These are phyloP conservation scores for Epizoanthus stellaris DNA, from an alignment of 92 coral and sea anemone species.

Conservation along the genomic window DNA sequence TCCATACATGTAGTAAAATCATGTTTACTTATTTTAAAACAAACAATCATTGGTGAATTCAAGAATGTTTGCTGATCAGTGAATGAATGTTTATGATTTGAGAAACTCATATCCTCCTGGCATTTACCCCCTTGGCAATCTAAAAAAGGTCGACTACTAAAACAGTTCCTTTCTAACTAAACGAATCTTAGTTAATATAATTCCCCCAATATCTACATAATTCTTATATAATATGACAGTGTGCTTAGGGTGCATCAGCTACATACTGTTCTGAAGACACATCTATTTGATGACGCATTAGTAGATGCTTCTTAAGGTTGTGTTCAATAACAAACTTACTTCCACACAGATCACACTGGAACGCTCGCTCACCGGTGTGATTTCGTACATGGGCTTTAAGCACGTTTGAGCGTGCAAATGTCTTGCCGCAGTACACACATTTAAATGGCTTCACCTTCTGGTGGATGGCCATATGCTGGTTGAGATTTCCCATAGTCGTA, in stretches of 20 bases:
- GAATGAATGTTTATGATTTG: too few relatives aligned
- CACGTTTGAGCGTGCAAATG: conserved; percentile 93
- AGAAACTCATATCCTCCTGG: too few relatives aligned
- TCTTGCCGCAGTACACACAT: conserved; percentile 92
- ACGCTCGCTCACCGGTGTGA: conserved; percentile 92
- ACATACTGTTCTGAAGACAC: conserved; percentile 27
- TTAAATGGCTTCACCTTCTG: conserved; percentile 93
- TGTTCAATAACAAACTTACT: conserved; percentile 88
- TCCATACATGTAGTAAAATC: too few relatives aligned
- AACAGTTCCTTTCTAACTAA: too few relatives aligned
- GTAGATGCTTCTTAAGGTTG: conserved; percentile 84
- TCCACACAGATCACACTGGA: conserved; percentile 88
- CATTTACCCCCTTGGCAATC: too few relatives aligned
- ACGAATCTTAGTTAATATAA: too few relatives aligned
- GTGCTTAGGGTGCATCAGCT: conserved; percentile 22
- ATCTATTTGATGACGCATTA: conserved; percentile 77
- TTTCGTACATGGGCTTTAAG: conserved; percentile 93
- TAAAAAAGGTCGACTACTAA: too few relatives aligned
- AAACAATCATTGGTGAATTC: too few relatives aligned
- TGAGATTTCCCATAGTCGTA: conserved; percentile 83
- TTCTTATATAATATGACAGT: neutral
- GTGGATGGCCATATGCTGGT: conserved; percentile 91
- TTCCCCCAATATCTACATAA: neutral
- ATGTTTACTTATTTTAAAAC: too few relatives aligned
- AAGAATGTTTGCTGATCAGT: too few relatives aligned